Conservation (phyloP, 2,888 invertebrate species). For the Sminthurides aquaticus region DNA sequence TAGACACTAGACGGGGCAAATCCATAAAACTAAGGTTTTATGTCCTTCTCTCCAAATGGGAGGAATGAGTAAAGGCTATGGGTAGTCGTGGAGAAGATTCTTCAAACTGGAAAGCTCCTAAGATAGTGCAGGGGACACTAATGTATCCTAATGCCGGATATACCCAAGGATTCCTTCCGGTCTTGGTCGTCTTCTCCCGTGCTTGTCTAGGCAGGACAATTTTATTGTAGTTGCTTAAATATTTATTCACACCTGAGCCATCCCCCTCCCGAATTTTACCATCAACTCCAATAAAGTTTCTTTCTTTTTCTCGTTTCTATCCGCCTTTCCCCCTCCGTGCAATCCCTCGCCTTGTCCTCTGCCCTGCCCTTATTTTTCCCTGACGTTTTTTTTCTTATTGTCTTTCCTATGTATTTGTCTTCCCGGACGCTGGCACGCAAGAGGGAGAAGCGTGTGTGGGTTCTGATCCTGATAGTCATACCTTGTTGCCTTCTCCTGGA, state of each 20-base stretch:
- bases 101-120: no score
- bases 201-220: conserved; percentile 4
- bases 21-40: neutral
- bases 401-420: no score
- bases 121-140: no score
- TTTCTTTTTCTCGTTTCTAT: neutral
- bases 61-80: neutral
- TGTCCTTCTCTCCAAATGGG: neutral
- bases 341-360: neutral
- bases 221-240: conserved; percentile 21
- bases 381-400: neutral
- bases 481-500: no score
- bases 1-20: neutral
- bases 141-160: no score
- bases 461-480: no score
- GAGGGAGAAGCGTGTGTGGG: no score
- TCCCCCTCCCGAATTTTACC: conserved; percentile 6
- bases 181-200: no score
- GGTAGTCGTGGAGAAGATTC: neutral
- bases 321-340: neutral
- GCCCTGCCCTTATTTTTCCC: neutral
- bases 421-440: no score
- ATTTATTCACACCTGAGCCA: conserved; percentile 20
- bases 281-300: neutral
- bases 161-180: no score